Conservation (phyloP, 2,888 invertebrate species). For the Cinara cedri region DNA sequence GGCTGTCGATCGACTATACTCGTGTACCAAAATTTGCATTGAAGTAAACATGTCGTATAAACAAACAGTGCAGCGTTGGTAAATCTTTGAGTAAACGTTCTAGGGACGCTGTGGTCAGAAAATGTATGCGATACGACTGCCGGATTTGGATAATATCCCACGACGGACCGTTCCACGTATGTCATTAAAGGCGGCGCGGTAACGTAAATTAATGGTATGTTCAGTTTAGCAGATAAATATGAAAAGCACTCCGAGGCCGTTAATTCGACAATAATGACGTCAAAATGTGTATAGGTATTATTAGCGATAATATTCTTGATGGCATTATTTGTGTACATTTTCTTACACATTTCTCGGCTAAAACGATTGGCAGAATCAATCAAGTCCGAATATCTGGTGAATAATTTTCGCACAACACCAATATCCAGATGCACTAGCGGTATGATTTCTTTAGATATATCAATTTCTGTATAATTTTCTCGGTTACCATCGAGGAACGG, state of each 20-base stretch:
- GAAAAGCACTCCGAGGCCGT: slow-evolving; percentile 11
- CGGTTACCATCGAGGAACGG: neutral
- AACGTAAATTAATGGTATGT: neutral
- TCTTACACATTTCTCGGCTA: neutral
- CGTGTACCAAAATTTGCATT: neutral
- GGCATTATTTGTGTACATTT: neutral
- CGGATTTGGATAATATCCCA: slow-evolving; percentile 4
- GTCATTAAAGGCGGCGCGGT: neutral
- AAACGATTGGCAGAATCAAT: neutral
- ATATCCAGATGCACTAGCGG: neutral
- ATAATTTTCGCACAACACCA: neutral
- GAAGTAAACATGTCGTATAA: neutral
- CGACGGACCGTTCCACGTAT: neutral
- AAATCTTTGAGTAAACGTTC: neutral
- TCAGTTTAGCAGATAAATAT: neutral
- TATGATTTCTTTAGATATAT: neutral
- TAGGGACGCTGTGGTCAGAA: neutral
- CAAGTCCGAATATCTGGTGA: neutral
- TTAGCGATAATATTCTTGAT: neutral
- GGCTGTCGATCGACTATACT: neutral
- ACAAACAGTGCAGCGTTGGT: neutral
- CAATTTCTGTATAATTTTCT: slow-evolving; percentile 22
- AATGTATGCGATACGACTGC: neutral
- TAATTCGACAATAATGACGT: neutral
- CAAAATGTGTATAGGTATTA: neutral